Base-by-base conservation (phyloP, 2,113 vertebrate genomes). In the Uropsilus gracilis region DNA sequence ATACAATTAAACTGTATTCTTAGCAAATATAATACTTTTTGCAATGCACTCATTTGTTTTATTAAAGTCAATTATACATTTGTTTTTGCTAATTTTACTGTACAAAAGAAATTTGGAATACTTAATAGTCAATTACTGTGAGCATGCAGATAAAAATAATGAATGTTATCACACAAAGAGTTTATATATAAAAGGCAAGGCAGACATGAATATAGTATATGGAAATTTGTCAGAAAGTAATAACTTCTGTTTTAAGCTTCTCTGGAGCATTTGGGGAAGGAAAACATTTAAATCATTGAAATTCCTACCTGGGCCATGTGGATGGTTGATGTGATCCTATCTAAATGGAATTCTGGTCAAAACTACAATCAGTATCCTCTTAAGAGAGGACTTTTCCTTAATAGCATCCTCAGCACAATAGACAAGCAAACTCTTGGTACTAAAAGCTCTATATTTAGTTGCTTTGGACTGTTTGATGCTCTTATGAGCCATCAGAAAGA, bases 81-180 rank as follows among this genome's bases (percentile, higher is more conserved):
- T 93, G 75, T 92, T 95, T 97, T 96, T 94, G 61, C 71, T 94
- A 81, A 87, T 92, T 96, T 97, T 83, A 89, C 84, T 95, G 59
- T 91, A 96, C 81, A 94, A 95, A 97, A 96, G 92, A 88, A 87
- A 91, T 94, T 37, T 85, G 66, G 89, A 90, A 85, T 95, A 83
- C 84, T 97, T 97, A 96, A 87, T 91, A 87, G 89, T 92, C 86
- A 90, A 93, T 95, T 97, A 95, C 91, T 95, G 63, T 94, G 72
- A 96, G 68, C 3, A 66, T 55, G 66, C 55, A 97, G 94, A 96
- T 96, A 97, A 97, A 96, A 97, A 94, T 95, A 95, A 91, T 94
- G 91, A 96, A 89, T 89, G 66, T 91, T 97, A 88, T 93, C 91
- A 89, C 48, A 76, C 44, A 77, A 86, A 94, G 44, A 72, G 42